phyloP scores from a whole-genome alignment of 1,140 invertebrate species.

The Fopius arisanus region DNA sequence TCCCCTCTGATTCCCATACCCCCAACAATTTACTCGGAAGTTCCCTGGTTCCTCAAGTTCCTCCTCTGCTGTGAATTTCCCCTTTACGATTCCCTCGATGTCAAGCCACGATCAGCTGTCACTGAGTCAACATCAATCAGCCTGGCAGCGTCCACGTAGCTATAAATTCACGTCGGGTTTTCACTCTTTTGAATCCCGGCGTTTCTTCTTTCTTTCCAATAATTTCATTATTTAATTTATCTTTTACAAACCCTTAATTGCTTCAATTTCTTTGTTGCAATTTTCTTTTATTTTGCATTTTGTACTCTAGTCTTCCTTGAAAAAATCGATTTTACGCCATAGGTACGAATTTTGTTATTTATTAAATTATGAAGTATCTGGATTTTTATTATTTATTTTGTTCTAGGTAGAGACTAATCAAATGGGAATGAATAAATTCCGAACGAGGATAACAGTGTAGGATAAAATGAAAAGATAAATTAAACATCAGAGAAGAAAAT shows the following conservation, averaged over 20 bases:
- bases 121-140: slow-evolving; percentile 79
- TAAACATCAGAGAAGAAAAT: neutral
- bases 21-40: slow-evolving; percentile 81
- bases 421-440: neutral
- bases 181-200: slow-evolving; percentile 47
- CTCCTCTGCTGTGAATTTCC: slow-evolving; percentile 88
- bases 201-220: slow-evolving; percentile 34
- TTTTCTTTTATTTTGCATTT: neutral
- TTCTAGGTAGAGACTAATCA: neutral
- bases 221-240: neutral
- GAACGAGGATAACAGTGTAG: too few relatives aligned
- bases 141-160: slow-evolving; percentile 80
- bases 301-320: neutral
- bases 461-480: too few relatives aligned
- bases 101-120: slow-evolving; percentile 71
- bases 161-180: slow-evolving; percentile 69
- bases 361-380: neutral
- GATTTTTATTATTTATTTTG: neutral
- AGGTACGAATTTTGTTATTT: neutral
- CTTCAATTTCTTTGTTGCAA: neutral
- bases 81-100: slow-evolving; percentile 79
- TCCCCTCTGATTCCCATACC: slow-evolving; percentile 89
- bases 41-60: slow-evolving; percentile 83
- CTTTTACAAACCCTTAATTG: neutral
- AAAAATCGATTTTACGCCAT: neutral